Evolutionary conservation across 2,797 vertebrate genomes (phyloP).

Genomic region (Tauraco hartlaubi): DNA sequence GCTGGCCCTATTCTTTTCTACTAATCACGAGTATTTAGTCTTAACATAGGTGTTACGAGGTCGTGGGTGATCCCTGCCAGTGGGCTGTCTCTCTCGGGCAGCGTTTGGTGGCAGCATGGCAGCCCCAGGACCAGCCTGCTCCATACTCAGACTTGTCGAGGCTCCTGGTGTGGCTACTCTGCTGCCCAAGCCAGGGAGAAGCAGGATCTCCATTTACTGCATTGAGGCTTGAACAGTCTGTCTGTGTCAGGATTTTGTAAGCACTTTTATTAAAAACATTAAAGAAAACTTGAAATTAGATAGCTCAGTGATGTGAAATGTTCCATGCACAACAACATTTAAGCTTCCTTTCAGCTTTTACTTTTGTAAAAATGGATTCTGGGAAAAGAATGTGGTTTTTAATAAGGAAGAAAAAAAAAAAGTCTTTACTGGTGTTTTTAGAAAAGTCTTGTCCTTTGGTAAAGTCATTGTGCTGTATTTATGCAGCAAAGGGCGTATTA

Average conservation of each 20-base stretch:
- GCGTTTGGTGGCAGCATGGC: neutral
- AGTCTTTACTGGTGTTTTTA: neutral
- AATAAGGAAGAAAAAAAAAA: neutral
- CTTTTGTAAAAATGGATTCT: neutral
- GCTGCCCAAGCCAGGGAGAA: neutral
- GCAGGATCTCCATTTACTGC: neutral
- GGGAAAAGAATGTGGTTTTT: neutral
- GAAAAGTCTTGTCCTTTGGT: neutral
- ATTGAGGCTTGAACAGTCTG: neutral
- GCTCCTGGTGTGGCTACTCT: neutral
- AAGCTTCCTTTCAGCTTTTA: neutral
- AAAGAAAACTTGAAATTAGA: neutral
- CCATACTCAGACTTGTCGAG: neutral
- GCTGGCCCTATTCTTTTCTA: neutral
- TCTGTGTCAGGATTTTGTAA: neutral
- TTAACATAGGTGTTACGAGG: neutral
- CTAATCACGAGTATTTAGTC: neutral
- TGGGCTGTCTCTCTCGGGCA: neutral
- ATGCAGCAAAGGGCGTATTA: neutral
- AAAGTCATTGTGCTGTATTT: neutral
- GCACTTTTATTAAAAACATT: neutral
- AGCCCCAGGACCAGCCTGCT: neutral
- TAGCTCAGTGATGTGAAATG: neutral
- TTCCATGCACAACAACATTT: neutral
- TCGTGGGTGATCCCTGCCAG: neutral